Base-by-base conservation (phyloP, 2,113 vertebrate genomes). In the Trichechus manatus region DNA sequence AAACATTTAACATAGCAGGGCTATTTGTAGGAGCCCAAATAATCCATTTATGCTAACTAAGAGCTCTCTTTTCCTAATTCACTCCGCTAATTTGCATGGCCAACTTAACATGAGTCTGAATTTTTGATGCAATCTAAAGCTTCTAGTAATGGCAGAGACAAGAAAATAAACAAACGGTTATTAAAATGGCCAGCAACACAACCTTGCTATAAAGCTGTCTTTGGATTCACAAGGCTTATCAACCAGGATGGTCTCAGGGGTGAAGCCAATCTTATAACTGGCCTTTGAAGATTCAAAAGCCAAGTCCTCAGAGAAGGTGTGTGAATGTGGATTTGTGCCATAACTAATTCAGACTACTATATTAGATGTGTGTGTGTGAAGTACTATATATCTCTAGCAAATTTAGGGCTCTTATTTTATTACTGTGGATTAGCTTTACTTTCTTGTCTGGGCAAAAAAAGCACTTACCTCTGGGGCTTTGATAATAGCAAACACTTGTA, bases 261-360 rank as follows among this genome's bases (percentile, higher is more conserved):
- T 66, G 39, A 91, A 85, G n/a, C 9, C 17, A 15, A 22, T 20
- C 22, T 78, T 27, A 23, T 4, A 50, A 19, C 15, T 53, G 70
- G 10, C 14, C 33, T 77, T 93, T 29, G 70, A 91, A 83, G 78
- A 88, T 39, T 84, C 70, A 53, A 68, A 96, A 66, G 56, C 70
- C 89, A 94, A 56, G 61, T 6, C 31, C 68, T 31, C 5, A 1
- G 64, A 50, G 36, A 63, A 64, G 33, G 53, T 68, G 50, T 36
- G 11, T 63, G 50, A 42, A 61, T 63, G n/a, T 80, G 36, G 10
- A 44, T 42, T 50, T 53, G 17, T 44, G 66, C 17, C 72, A 42
- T 44, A 79, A 82, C 61, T 78, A 36, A 66, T 42, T 39, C 82
- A 80, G 36, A n/a, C 11, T 19, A 19, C 33, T 36, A 5, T 4